These are phyloP conservation scores for Enteromius fasciolatus DNA, from an alignment of 2,797 vertebrate species.

Conservation along the genomic window DNA sequence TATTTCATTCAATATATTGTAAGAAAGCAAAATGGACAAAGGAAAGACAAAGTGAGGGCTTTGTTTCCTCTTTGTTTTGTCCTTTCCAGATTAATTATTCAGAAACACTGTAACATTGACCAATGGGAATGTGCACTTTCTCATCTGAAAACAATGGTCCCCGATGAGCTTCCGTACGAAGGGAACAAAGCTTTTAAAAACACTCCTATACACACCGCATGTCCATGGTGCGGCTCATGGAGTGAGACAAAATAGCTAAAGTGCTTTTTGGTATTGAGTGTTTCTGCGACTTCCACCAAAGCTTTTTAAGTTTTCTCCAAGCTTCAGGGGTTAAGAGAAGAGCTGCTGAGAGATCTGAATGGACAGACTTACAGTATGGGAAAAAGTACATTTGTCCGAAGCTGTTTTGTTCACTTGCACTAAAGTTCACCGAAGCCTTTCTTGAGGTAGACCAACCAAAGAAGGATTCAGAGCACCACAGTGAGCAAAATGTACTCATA, in stretches of 20 bases:
- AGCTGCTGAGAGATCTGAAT: conserved; percentile 3
- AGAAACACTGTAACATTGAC: conserved; percentile 68
- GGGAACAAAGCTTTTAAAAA: conserved; percentile 76
- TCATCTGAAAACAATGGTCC: conserved; percentile 68
- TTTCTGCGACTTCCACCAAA: conserved; percentile 26
- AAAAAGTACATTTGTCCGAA: neutral
- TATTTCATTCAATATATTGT: conserved; percentile 68
- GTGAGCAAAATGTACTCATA: neutral
- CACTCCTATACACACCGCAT: neutral
- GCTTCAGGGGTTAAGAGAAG: conserved; percentile 21
- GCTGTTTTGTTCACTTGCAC: neutral
- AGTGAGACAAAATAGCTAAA: conserved; percentile 50
- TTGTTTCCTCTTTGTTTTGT: conserved; percentile 52
- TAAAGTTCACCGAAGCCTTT: conserved; percentile 1
- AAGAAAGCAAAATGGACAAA: conserved; percentile 65
- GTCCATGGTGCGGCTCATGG: neutral
- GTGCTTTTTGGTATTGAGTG: conserved; percentile 42
- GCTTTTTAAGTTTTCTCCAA: conserved; percentile 36
- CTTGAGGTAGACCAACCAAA: neutral
- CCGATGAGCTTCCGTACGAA: conserved; percentile 68
- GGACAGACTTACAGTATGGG: neutral
- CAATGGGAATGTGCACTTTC: conserved; percentile 60
- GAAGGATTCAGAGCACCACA: neutral
- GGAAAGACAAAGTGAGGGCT: conserved; percentile 63
- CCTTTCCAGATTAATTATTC: conserved; percentile 76